Conservation (phyloP, 2,113 vertebrate genomes). For the Empidonax traillii region DNA sequence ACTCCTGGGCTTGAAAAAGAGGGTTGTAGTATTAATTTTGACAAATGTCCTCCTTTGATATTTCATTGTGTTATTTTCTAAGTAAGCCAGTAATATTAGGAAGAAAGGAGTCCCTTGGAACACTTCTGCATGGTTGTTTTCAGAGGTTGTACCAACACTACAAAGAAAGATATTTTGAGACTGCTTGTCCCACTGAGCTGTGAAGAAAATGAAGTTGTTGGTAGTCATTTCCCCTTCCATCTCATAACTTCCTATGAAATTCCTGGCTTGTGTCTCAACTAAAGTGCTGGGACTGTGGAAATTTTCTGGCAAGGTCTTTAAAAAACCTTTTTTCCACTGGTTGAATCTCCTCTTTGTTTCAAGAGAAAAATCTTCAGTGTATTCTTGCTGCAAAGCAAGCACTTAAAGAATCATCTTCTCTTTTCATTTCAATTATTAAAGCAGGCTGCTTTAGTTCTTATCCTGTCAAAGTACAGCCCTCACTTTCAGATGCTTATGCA, state of each 20-base stretch:
- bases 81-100: neutral
- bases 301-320: neutral
- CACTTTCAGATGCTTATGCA: neutral
- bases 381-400: neutral
- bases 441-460: neutral
- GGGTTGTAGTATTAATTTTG: neutral
- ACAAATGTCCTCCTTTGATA: neutral
- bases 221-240: neutral
- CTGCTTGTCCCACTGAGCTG: neutral
- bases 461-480: neutral
- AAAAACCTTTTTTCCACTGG: neutral
- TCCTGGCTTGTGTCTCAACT: neutral
- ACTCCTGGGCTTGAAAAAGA: neutral
- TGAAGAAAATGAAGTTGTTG: neutral
- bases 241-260: neutral
- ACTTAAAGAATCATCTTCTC: neutral
- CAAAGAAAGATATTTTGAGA: neutral
- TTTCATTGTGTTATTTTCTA: neutral
- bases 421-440: neutral
- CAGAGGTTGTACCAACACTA: neutral
- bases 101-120: neutral
- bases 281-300: neutral
- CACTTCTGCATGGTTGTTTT: neutral
- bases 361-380: neutral
- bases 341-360: neutral